Conservation (phyloP, 2,888 invertebrate species). For the Drosophila greeni region DNA sequence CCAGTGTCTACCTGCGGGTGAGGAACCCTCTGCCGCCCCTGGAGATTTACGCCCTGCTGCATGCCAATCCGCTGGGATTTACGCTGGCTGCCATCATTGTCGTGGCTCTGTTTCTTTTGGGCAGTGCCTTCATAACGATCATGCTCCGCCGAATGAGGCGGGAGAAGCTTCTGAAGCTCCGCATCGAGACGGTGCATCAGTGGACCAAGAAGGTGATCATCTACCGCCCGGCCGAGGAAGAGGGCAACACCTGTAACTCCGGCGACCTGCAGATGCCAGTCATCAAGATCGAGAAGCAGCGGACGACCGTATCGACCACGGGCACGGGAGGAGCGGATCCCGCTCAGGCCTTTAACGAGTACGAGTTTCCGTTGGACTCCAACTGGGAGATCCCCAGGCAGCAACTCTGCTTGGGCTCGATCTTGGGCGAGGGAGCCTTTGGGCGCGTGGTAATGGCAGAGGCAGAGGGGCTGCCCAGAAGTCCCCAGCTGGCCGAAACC, state of each 20-base stretch:
- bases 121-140: slow-evolving; percentile 80
- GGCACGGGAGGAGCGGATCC: slow-evolving; percentile 81
- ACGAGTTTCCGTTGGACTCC: slow-evolving; percentile 95
- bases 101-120: slow-evolving; percentile 80
- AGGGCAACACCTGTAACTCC: slow-evolving; percentile 73
- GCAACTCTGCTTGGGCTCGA: slow-evolving; percentile 87
- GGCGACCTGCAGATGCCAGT: slow-evolving; percentile 84
- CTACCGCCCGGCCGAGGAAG: slow-evolving; percentile 84
- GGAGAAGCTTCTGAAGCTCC: slow-evolving; percentile 88
- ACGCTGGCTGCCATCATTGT: slow-evolving; percentile 81
- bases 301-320: slow-evolving; percentile 84
- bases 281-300: slow-evolving; percentile 94
- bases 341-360: slow-evolving; percentile 88
- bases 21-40: slow-evolving; percentile 78
- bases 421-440: slow-evolving; percentile 98
- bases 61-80: slow-evolving; percentile 81
- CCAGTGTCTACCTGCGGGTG: slow-evolving; percentile 91
- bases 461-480: slow-evolving; percentile 80
- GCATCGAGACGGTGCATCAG: slow-evolving; percentile 91
- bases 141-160: slow-evolving; percentile 85
- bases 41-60: slow-evolving; percentile 61
- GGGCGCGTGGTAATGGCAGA: slow-evolving; percentile 96
- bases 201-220: slow-evolving; percentile 95
- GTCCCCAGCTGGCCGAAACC: slow-evolving; percentile 74
- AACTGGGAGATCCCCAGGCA: slow-evolving; percentile 96